Base-by-base conservation (phyloP, 2,797 vertebrate species). In the Enteromius treurensis region DNA sequence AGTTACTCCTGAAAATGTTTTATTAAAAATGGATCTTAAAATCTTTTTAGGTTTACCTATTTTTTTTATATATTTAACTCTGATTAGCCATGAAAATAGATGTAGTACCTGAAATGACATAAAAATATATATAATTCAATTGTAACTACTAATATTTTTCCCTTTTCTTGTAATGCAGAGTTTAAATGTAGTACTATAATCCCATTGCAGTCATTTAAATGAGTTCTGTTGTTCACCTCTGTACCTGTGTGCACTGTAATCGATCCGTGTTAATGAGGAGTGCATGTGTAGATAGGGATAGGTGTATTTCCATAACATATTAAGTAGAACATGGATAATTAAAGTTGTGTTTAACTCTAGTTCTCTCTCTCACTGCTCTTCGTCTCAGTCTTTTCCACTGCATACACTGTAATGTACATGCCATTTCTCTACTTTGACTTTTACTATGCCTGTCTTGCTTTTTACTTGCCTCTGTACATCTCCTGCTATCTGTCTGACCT, bases 331-430 rank as follows among this genome's bases (percentile, higher is more conserved):
- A 37, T 3, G 9, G 29, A 74, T 53, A 34, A 67, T 21, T 64
- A 3, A 37, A 67, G 64, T 21, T 53, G 88, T 90, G 88, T 90
- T 79, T 58, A 26, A 15, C 13, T n/a, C 17, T 62, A 76, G 15
- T 26, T 19, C 42, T 32, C n/a, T 32, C 42, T 32, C 62, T 58
- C 21, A n/a, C 13, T 68, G n/a, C 13, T 37, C 64, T 88, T 85
- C 88, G 0, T 34, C 4, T 21, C 55, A 40, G 32, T 9, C 17
- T 37, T 40, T 85, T 60, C 73, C 47, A 85, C 40, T 7, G 10
- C 6, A 51, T 34, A 74, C 37, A 32, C 42, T 47, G 51, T 17
- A 15, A 29, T 29, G 26, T 62, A 29, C 7, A n/a, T 19, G 9
- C 45, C n/a, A 10, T 55, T 62, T 47, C 1, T 40, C 55, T 14